Evolutionary conservation across 2,113 vertebrate species (phyloP).

Genomic region (Ginglymostoma cirratum): DNA sequence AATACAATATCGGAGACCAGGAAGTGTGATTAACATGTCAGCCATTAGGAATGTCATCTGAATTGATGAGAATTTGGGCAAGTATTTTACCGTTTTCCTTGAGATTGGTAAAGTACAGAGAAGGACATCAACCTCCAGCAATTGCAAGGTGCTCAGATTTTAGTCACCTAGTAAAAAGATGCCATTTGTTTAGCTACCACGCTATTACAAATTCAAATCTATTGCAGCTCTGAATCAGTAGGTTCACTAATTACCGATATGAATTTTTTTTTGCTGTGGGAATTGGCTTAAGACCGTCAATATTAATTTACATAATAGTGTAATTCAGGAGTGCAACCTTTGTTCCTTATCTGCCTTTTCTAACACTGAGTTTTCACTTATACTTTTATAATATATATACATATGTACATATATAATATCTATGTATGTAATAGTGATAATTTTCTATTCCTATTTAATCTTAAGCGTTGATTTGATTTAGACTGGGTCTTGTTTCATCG

Average conservation of each 20-base stretch:
- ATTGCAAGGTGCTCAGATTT: neutral
- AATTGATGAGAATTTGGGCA: neutral
- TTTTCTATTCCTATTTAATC: neutral
- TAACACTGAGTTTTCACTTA: neutral
- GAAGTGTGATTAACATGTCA: neutral
- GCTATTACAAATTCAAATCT: neutral
- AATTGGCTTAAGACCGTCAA: neutral
- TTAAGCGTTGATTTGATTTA: neutral
- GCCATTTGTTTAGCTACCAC: neutral
- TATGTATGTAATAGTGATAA: neutral
- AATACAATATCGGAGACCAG: neutral
- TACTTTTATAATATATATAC: neutral
- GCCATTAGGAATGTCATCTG: no score
- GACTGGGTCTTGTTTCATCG: neutral
- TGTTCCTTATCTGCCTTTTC: neutral
- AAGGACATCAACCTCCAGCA: neutral
- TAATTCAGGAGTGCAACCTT: neutral
- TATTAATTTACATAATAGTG: neutral
- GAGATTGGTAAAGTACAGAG: neutral
- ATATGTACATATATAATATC: neutral
- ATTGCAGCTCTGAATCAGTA: neutral
- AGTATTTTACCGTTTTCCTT: neutral
- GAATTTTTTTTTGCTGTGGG: neutral
- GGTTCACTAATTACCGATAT: neutral
- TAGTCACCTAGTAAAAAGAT: neutral